Conservation (phyloP, 2,888 invertebrate genomes). For the Acanthococcus lagerstroemiae region DNA sequence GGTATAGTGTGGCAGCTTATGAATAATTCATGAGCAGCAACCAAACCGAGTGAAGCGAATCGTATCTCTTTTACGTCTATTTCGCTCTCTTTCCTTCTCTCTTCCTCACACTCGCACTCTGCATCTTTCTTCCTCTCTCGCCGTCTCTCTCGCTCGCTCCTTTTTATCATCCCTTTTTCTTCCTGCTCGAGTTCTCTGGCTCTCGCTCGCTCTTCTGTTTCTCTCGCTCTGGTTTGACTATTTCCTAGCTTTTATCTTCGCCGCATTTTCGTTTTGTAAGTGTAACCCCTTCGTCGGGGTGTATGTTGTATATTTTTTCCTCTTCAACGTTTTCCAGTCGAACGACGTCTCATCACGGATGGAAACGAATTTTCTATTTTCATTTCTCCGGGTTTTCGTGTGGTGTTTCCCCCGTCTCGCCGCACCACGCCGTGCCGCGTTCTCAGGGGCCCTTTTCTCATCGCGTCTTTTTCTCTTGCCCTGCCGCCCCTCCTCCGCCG, state of each 20-base stretch:
- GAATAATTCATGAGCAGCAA: constrained; percentile 30
- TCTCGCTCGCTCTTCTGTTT: constrained; percentile 16
- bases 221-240: constrained; percentile 2
- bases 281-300: constrained; percentile 18
- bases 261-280: constrained; percentile 7
- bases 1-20: constrained; percentile 28
- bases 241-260: constrained; percentile 28
- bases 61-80: constrained; percentile 29
- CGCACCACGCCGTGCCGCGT: too few species aligned
- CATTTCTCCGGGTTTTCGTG: too few species aligned
- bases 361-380: constrained; percentile 29
- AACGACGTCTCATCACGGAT: constrained; percentile 25
- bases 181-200: background rate
- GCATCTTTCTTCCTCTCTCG: constrained; percentile 6
- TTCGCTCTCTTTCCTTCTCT: background rate
- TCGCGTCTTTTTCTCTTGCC: too few species aligned
- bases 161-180: background rate
- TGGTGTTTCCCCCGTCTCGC: too few species aligned
- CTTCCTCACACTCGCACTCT: background rate
- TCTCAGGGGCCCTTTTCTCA: too few species aligned
- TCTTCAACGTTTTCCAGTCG: constrained; percentile 28
- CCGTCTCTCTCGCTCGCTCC: background rate
- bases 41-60: constrained; percentile 29
- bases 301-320: constrained; percentile 5
- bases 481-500: too few species aligned